phyloP scores from a whole-genome alignment of 1,140 invertebrate species.

The Drosophila rufa region DNA sequence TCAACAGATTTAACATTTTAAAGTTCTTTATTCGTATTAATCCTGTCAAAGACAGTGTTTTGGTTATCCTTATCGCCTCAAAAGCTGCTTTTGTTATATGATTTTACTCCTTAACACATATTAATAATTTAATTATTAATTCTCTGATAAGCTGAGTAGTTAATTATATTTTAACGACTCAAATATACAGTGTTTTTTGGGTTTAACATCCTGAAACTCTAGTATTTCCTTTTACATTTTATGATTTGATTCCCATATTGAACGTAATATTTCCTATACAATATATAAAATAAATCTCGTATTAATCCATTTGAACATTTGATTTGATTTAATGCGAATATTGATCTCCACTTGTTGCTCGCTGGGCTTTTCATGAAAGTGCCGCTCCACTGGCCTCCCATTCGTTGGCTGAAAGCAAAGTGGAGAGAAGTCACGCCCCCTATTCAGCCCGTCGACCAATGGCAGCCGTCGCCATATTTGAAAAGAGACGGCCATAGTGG shows the following conservation, averaged over 20 bases:
- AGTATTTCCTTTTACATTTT: neutral
- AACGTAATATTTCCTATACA: neutral
- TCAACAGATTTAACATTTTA: neutral
- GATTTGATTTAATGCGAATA: conserved; percentile 44
- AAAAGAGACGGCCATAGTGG: conserved; percentile 57
- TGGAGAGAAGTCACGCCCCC: conserved; percentile 32
- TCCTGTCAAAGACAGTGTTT: neutral
- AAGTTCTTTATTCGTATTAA: neutral
- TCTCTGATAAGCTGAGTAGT: neutral
- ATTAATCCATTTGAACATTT: neutral
- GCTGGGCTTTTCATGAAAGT: conserved; percentile 32
- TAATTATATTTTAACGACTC: neutral
- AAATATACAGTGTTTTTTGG: too few species aligned
- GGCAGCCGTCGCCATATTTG: conserved; percentile 72
- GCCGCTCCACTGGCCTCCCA: conserved; percentile 22
- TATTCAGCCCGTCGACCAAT: conserved; percentile 48
- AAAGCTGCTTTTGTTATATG: too few species aligned
- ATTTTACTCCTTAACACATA: too few species aligned
- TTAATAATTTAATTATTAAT: neutral
- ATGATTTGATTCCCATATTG: neutral
- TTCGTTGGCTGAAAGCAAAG: conserved; percentile 18
- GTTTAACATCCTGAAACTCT: too few species aligned
- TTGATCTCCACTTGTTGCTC: conserved; percentile 71
- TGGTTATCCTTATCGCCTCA: too few species aligned
- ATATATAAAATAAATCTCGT: neutral